These are phyloP conservation scores for Eledona agricola DNA, from an alignment of 2,888 invertebrate species.

Conservation along the genomic window DNA sequence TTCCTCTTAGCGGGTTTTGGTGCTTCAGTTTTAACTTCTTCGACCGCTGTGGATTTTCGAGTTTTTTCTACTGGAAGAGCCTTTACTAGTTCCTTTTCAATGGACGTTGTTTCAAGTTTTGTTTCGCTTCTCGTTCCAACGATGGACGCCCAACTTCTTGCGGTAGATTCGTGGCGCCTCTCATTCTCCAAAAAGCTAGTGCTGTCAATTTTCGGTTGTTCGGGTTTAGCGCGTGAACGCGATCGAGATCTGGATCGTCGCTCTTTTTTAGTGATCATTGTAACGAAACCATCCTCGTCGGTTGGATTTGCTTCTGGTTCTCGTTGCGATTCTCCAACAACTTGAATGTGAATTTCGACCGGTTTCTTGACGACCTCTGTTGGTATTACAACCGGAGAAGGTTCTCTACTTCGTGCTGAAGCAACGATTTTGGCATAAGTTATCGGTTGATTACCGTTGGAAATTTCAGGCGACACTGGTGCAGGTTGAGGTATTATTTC, in stretches of 20 bases:
- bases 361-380: slow-evolving; percentile 27
- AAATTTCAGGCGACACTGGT: too few relatives aligned
- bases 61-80: slow-evolving; percentile 1
- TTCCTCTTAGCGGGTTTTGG: slow-evolving; percentile 34
- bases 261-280: slow-evolving; percentile 46
- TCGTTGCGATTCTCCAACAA: slow-evolving; percentile 36
- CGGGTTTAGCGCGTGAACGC: slow-evolving; percentile 35
- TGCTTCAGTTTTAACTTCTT: slow-evolving; percentile 22
- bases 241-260: slow-evolving; percentile 53
- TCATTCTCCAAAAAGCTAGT: slow-evolving; percentile 24
- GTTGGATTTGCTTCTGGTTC: slow-evolving; percentile 37
- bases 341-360: slow-evolving; percentile 40
- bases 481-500: too few relatives aligned
- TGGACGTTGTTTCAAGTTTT: slow-evolving; percentile 21
- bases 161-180: slow-evolving; percentile 12
- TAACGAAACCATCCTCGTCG: slow-evolving; percentile 52
- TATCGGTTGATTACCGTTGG: slow-evolving; percentile 13
- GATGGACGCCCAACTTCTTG: slow-evolving; percentile 42
- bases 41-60: slow-evolving; percentile 1
- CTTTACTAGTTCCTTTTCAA: slow-evolving; percentile 7
- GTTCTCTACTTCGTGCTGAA: slow-evolving; percentile 22
- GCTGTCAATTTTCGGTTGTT: slow-evolving; percentile 15
- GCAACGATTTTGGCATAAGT: slow-evolving; percentile 37
- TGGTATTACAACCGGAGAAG: slow-evolving; percentile 14
- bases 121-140: slow-evolving; percentile 14